A percentile compares a stretch with the other conserved stretches of the same genome.
These are phyloP conservation scores for Lobophora halterata DNA, from an alignment of 2,888 invertebrate genomes.

Conservation along the genomic window DNA sequence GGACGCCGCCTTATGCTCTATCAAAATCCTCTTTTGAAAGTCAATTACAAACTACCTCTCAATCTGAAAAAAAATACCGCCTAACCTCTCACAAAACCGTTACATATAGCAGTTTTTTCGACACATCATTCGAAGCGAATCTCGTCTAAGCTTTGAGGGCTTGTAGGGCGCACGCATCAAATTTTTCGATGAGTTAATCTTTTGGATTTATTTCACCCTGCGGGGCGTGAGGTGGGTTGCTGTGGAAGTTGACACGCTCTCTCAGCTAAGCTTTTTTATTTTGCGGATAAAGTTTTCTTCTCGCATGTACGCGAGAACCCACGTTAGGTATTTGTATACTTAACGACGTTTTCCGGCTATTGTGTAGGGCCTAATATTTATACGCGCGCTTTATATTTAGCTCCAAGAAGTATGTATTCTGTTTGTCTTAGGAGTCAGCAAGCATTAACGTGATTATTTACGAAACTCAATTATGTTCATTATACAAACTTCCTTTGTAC, in stretches of 20 bases:
- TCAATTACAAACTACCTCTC: constrained; percentile 29
- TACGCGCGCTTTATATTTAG: no score
- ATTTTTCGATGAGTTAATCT: constrained; percentile 61
- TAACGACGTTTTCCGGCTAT: no score
- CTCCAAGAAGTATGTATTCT: no score
- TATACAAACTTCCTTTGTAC: no score
- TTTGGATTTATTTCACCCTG: constrained; percentile 42
- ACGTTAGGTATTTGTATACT: no score
- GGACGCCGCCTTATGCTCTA: no score
- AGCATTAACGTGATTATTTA: no score
- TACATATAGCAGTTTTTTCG: constrained; percentile 28
- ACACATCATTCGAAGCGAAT: constrained; percentile 30
- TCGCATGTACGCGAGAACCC: constrained; percentile 3
- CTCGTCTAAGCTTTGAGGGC: constrained; percentile 49
- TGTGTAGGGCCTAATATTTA: no score
- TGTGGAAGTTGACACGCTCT: constrained; percentile 10
- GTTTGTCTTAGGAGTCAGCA: no score
- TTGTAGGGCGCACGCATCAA: constrained; percentile 59
- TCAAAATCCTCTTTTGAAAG: constrained; percentile 18
- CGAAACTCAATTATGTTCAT: no score
- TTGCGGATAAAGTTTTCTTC: constrained; percentile 1
- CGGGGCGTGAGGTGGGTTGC: constrained; percentile 36
- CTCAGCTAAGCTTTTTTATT: constrained; percentile 11
- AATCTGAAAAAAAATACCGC: constrained; percentile 22
- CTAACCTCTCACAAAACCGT: constrained; percentile 24